phyloP scores from a whole-genome alignment of 2,797 vertebrate species.

The Lacerta agilis region DNA sequence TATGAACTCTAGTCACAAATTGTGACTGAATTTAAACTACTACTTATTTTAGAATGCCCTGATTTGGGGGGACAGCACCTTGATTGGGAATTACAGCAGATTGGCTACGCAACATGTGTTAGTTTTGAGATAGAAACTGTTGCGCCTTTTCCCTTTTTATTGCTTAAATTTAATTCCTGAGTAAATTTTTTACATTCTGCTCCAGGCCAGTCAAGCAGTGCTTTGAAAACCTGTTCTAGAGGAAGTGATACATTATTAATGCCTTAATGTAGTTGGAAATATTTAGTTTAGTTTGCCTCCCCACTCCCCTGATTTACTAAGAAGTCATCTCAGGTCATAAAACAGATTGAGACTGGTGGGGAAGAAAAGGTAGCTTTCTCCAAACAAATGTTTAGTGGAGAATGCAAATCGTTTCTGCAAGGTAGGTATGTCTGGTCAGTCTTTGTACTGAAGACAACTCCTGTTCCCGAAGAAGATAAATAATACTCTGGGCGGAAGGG shows the following conservation, averaged over 20 bases:
- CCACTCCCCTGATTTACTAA: constrained; percentile 13
- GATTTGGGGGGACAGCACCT: background rate
- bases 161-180: constrained; percentile 30
- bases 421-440: constrained; percentile 8
- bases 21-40: background rate
- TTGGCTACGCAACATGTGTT: constrained; percentile 13
- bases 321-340: constrained; percentile 47
- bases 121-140: constrained; percentile 43
- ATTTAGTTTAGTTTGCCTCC: constrained; percentile 31
- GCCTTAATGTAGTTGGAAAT: constrained; percentile 34
- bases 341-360: background rate
- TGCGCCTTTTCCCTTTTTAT: constrained; percentile 11
- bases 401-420: constrained; percentile 38
- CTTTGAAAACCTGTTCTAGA: constrained; percentile 35
- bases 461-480: constrained; percentile 6
- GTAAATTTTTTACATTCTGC: constrained; percentile 25
- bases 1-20: background rate
- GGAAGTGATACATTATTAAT: constrained; percentile 49
- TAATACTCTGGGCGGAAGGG: background rate
- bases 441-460: constrained; percentile 9
- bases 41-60: background rate
- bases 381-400: constrained; percentile 8
- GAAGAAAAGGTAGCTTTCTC: background rate
- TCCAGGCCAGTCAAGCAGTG: constrained; percentile 9
- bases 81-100: constrained; percentile 14